Percentiles rank a stretch among this genome's conserved stretches.
These are phyloP conservation scores for Otocyon megalotis DNA, from an alignment of 2,113 vertebrate genomes.

Conservation along the genomic window DNA sequence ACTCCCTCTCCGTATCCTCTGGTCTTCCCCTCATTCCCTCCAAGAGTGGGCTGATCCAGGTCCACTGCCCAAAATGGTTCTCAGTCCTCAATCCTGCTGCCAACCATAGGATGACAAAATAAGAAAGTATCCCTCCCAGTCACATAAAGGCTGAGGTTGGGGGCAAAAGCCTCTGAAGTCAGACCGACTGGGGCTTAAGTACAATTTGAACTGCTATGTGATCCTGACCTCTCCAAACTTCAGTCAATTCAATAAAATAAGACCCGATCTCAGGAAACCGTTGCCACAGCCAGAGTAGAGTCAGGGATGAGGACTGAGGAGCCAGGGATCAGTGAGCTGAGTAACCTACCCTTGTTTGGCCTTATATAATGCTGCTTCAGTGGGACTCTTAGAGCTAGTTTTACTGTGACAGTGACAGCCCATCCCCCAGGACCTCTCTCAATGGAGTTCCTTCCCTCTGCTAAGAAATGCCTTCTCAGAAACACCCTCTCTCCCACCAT, in stretches of 20 bases:
- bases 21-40: background rate
- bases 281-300: background rate
- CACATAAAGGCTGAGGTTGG: background rate
- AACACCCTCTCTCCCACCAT: background rate
- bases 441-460: background rate
- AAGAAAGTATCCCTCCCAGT: background rate
- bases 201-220: background rate
- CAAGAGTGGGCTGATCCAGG: too few species aligned
- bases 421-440: background rate
- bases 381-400: background rate
- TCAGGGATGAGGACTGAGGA: background rate
- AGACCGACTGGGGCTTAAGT: background rate
- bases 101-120: background rate
- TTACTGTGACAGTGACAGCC: background rate
- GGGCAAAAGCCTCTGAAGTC: background rate
- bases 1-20: background rate
- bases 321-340: background rate
- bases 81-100: background rate
- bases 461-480: background rate
- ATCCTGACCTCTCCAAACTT: background rate
- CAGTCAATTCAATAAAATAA: background rate
- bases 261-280: background rate
- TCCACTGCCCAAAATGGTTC: fast-evolving
- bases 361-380: background rate
- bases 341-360: background rate